Evolutionary conservation across 2,797 vertebrate genomes (phyloP), one percentile per base, ranked within the genome.

Genomic region (Mormyrops boulengeri): DNA sequence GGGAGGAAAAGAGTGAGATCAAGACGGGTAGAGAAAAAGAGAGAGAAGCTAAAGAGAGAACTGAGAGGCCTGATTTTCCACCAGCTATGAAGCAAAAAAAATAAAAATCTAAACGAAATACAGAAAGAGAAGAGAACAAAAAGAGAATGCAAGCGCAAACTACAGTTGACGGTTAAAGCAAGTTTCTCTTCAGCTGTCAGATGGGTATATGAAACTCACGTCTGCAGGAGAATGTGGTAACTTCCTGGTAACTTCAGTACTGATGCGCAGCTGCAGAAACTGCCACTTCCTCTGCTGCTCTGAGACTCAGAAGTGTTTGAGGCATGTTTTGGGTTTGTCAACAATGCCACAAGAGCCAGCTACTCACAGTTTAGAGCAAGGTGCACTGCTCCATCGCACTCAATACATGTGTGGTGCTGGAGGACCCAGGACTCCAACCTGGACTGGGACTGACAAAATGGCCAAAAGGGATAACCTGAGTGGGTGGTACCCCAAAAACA

Each of bases 181-280:
- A n/a, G 82, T 47, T 50, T 38, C 82, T 85, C 82, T 50, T 50
- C 44, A 47, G 82, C 41, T 22, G 82, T 52, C 47, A 17, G 22
- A 52, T 52, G 4, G 3, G 19, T 85, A 50, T 19, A 73, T 41
- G 73, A 80, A 44, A 80, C 38, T 80, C 38, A 77, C 34, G 14
- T 38, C 44, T 53, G 50, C 22, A 50, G 5, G 3, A 87, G 30
- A 30, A 41, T 26, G 85, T 87, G 85, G 50, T 53, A 62, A 93
- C 95, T 96, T 96, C 95, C 95, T 96, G 95, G 94, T 93, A 91
- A 93, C 91, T 92, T 92, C 88, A 90, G 62, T 69, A 80, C 89
- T 92, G 92, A 92, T 91, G 17, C 26, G 92, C 89, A 90, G 92
- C 92, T 92, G 90, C 90, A 62, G 85, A 89, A 89, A 88, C 90